Conservation (phyloP, 2,888 invertebrate species). For the Tipula confusa region DNA sequence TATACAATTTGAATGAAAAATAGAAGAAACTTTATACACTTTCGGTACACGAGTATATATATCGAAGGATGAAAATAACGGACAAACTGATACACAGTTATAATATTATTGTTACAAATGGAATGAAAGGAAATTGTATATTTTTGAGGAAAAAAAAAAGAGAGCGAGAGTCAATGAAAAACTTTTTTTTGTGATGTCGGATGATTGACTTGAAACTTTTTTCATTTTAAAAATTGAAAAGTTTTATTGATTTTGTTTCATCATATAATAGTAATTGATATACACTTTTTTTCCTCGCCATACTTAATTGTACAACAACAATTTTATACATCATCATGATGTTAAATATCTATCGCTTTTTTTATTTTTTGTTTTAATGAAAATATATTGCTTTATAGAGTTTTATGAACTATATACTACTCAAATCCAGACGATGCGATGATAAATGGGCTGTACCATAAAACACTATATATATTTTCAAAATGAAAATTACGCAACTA, state of each 20-base stretch:
- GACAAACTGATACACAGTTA: background rate
- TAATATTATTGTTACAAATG: background rate
- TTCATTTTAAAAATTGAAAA: background rate
- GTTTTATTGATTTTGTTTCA: background rate
- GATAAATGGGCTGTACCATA: too few species aligned
- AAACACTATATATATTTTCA: too few species aligned
- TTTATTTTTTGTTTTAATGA: too few species aligned
- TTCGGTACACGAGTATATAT: background rate
- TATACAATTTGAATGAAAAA: background rate
- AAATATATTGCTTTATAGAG: too few species aligned
- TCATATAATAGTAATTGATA: background rate
- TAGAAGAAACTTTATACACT: background rate
- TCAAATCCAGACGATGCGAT: too few species aligned
- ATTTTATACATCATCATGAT: too few species aligned
- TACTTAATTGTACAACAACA: background rate
- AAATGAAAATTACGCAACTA: too few species aligned
- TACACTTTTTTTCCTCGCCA: too few species aligned
- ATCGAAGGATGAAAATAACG: background rate
- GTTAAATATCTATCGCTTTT: too few species aligned
- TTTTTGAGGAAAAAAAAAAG: too few species aligned
- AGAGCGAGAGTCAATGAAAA: background rate
- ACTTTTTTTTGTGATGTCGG: background rate
- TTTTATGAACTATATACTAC: too few species aligned
- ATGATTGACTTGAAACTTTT: slow-evolving; percentile 6
- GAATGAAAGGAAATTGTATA: background rate